Evolutionary conservation across 2,888 invertebrate genomes (phyloP).

Genomic region (Ceramica pisi): DNA sequence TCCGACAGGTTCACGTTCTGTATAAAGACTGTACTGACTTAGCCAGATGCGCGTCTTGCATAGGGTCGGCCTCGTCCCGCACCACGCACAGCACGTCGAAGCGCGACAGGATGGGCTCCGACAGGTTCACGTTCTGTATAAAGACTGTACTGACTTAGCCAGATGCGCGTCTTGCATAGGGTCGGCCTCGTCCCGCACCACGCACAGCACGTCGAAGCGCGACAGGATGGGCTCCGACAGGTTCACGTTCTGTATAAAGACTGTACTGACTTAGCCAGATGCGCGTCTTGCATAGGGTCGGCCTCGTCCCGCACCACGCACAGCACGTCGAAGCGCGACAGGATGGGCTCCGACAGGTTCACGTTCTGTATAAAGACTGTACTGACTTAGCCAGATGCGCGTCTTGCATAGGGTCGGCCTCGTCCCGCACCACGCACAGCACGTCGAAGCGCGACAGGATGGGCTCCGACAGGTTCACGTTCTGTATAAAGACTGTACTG

Average conservation of each 20-base stretch:
- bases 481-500: too few relatives aligned
- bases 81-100: constrained; percentile 99
- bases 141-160: too few relatives aligned
- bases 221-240: constrained; percentile 99
- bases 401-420: constrained; percentile 98
- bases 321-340: constrained; percentile 99
- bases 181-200: constrained; percentile 98
- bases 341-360: constrained; percentile 98
- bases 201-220: constrained; percentile 99
- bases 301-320: constrained; percentile 99
- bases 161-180: constrained; percentile 97
- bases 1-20: constrained; percentile 99
- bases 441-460: constrained; percentile 99
- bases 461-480: constrained; percentile 99
- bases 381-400: too few relatives aligned
- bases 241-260: constrained; percentile 99
- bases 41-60: constrained; percentile 97
- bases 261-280: too few relatives aligned
- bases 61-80: constrained; percentile 98
- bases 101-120: constrained; percentile 99
- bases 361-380: too few relatives aligned
- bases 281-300: constrained; percentile 97
- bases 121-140: constrained; percentile 99
- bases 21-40: too few relatives aligned
- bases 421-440: constrained; percentile 98